phyloP scores from a whole-genome alignment of 2,888 invertebrate species.

The Synanthedon myopaeformis region DNA sequence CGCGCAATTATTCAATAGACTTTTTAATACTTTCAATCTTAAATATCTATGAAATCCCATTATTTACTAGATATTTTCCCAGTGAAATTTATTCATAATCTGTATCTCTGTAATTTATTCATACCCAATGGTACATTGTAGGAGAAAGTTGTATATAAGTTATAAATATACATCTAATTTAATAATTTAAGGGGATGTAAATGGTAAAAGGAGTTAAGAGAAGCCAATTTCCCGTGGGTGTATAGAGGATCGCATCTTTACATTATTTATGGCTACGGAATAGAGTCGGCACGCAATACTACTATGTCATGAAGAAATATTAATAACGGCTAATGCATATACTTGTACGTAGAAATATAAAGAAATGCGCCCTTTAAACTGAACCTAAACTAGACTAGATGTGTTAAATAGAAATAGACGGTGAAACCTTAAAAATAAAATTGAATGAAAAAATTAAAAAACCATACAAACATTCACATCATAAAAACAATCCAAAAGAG shows the following conservation, averaged over 20 bases:
- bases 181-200: constrained; percentile 14
- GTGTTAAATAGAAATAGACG: neutral
- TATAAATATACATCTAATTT: constrained; percentile 3
- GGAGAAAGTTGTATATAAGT: neutral
- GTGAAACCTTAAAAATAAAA: neutral
- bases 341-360: no score
- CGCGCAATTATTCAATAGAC: no score
- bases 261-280: constrained; percentile 27
- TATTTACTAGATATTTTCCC: no score
- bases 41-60: no score
- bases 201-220: constrained; percentile 20
- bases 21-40: no score
- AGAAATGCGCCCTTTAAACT: no score
- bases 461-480: neutral
- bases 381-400: no score
- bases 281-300: constrained; percentile 25
- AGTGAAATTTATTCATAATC: no score
- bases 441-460: constrained; percentile 13
- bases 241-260: constrained; percentile 29
- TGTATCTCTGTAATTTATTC: no score
- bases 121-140: neutral
- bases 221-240: constrained; percentile 35
- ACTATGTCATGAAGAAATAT: constrained; percentile 23
- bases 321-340: neutral
- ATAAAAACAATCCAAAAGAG: constrained; percentile 13